These are phyloP conservation scores for Crotalus adamanteus DNA, from an alignment of 2,797 vertebrate species.

Conservation along the genomic window DNA sequence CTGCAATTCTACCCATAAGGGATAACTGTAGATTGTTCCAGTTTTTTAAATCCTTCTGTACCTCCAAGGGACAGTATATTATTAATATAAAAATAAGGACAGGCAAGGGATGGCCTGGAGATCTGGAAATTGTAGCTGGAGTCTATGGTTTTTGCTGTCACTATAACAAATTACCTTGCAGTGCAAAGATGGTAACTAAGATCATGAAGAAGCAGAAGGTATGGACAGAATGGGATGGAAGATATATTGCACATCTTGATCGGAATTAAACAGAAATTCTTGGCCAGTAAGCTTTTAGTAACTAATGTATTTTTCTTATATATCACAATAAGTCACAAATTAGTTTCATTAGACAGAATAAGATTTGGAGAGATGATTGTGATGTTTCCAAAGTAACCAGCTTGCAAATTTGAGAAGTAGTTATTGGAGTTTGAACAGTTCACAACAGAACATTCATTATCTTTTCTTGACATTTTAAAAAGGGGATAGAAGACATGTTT, in stretches of 20 bases:
- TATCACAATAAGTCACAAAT: background rate
- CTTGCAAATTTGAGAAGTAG: background rate
- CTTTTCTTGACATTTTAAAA: constrained; percentile 1
- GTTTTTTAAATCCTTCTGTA: too few species aligned
- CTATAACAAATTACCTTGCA: background rate
- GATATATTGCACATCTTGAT: background rate
- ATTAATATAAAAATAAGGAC: background rate
- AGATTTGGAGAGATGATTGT: background rate
- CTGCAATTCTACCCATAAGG: too few species aligned
- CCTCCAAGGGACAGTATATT: background rate
- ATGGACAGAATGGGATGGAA: background rate
- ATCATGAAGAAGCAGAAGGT: background rate
- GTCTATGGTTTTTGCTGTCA: background rate
- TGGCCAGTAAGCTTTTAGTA: background rate
- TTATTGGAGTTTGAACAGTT: background rate
- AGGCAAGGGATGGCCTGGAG: background rate
- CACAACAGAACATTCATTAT: background rate
- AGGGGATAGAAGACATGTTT: background rate
- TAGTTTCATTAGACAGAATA: background rate
- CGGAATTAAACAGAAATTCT: background rate
- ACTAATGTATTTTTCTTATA: background rate
- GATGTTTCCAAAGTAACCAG: constrained; percentile 10
- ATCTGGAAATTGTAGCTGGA: background rate
- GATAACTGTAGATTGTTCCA: too few species aligned
- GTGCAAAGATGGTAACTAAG: background rate